Conservation (phyloP, 2,113 vertebrate species). For the Pluvialis apricaria region DNA sequence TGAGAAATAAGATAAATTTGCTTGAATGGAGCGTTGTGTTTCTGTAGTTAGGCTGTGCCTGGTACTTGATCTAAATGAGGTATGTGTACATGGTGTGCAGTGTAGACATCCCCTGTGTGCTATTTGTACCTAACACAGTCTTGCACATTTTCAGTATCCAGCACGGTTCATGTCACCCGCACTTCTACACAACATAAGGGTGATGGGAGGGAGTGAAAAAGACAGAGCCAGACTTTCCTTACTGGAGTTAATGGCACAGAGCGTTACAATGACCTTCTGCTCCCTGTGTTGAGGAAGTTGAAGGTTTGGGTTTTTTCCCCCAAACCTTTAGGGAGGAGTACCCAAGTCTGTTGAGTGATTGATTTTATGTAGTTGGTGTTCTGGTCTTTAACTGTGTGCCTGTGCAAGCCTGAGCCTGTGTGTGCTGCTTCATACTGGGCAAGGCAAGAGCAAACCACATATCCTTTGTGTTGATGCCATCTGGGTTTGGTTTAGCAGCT, state of each 20-base stretch:
- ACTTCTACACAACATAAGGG: not conserved
- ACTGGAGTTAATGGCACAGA: not conserved
- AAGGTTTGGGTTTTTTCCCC: not conserved
- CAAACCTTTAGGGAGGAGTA: not conserved
- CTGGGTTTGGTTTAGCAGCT: not conserved
- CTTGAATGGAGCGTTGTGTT: not conserved
- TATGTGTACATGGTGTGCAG: not conserved
- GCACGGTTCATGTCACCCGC: not conserved
- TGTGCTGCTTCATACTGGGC: not conserved
- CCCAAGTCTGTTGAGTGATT: not conserved
- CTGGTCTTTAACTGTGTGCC: not conserved
- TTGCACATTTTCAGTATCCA: not conserved
- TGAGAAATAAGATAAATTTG: constrained; percentile 36
- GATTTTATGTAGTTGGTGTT: not conserved
- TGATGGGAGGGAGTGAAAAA: not conserved
- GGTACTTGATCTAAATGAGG: not conserved
- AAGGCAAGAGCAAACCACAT: not conserved
- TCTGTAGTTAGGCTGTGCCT: not conserved
- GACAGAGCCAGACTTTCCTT: not conserved
- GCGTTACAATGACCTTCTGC: not conserved
- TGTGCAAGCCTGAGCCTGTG: not conserved
- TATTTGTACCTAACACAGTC: not conserved
- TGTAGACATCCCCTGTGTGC: not conserved
- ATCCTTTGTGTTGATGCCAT: not conserved
- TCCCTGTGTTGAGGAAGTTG: not conserved